Base-by-base conservation (phyloP, 2,888 invertebrate genomes). In the Synanthedon andrenaeformis region DNA sequence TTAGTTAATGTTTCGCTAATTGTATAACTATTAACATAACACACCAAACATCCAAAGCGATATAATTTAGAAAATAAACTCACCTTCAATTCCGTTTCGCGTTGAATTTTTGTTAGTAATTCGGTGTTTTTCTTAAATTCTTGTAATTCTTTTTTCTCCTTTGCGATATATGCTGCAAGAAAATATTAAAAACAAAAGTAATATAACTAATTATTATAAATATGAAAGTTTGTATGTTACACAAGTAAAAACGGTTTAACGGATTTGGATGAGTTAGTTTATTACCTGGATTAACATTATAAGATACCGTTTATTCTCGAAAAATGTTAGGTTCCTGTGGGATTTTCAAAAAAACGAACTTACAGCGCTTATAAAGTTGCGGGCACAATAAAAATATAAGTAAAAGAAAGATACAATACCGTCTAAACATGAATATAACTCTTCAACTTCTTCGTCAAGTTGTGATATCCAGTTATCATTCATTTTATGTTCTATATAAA, bases 51-150 rank as follows among this genome's bases (percentile, higher is more conserved):
- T 6, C 28, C 28, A 28, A 28, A 28, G 28, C 19, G 19, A 19
- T 28, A 28, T 11, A 49, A 49, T 49, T 6, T 49, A 19, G 12
- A 23, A 17, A 45, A n/a, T n/a, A 12, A 14, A 45, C 79, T 72
- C 62, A 84, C 85, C 51, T 82, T 62, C 51, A 77, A 55, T 53
- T 79, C 78, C 23, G 70, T 60, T 69, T 84, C 83, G 41, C 77
- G 73, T 0, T 73, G 70, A 11, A 81, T 54, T 67, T 79, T 81
- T 0, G 62, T 64, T 53, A 82, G 78, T 11, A 80, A 53, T 59
- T 79, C 82, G 4, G 70, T 75, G 53, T 78, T 78, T 58, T 78
- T 78, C 58, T 75, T 76, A 41, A 70, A 69, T 1, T 71, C 81
- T 53, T 78, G 74, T 11, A 77, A 52, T 54, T 77, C 69, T 53